Base-by-base conservation (phyloP, 2,113 vertebrate species). In the Morone chrysops region DNA sequence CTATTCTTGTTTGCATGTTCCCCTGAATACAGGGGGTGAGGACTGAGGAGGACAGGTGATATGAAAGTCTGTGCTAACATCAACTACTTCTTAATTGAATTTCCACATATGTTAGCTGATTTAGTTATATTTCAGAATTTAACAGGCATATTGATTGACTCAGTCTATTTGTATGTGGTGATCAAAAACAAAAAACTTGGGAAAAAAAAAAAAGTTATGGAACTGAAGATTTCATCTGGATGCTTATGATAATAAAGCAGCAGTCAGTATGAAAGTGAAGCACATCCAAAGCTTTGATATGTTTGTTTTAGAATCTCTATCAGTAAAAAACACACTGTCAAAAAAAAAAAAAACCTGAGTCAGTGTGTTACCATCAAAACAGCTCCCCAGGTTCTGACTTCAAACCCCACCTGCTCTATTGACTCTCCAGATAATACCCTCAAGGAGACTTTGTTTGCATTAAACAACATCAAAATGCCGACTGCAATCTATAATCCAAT, bases 391-490 rank as follows among this genome's bases (percentile, higher is more conserved):
- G 63, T 86, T 67, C 60, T 53, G 47, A 67, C 80, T 73, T 87
- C 74, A 84, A 78, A 83, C 54, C 59, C 75, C 36, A 54, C 54
- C 71, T 76, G 69, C 48, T 80, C 69, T 78, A 86, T 83, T 61
- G 75, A 81, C 77, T 81, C 41, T 69, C 50, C 48, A 70, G 70
- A 83, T 70, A 83, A 86, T 70, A 65, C 82, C 87, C 83, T 83
- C 63, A 79, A 81, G 81, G 80, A 84, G 56, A 73, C 88, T 87
- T 92, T 89, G 85, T 90, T 83, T 90, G 81, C 78, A 90, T 91
- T 89, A 87, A 86, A 85, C 81, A 87, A 85, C 90, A 86, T 93
- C 79, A 89, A 87, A 92, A 93, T 79, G 78, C 56, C 7, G 31
- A 70, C 50, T 74, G 5, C 81, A 83, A 92, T 91, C 92, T 89